Conservation (phyloP, 2,113 vertebrate genomes). For the Noctilio leporinus region DNA sequence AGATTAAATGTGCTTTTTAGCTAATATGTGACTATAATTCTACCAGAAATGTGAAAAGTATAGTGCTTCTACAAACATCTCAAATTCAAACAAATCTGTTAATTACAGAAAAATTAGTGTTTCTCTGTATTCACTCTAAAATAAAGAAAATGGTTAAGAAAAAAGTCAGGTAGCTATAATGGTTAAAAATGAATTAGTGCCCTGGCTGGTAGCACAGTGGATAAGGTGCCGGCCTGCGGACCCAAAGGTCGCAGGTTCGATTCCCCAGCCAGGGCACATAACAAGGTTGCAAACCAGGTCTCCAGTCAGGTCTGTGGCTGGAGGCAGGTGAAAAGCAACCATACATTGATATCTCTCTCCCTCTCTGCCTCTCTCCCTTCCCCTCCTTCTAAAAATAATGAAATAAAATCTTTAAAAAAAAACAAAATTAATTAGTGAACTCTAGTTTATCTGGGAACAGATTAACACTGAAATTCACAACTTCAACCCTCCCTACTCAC, state of each 20-base stretch:
- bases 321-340: too few relatives aligned
- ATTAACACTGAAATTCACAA: not conserved
- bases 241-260: too few relatives aligned
- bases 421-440: not conserved
- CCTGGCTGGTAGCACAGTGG: too few relatives aligned
- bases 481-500: not conserved
- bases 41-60: conserved; percentile 15
- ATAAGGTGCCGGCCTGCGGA: too few relatives aligned
- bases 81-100: conserved; percentile 14
- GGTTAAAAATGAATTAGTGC: not conserved
- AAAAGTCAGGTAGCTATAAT: not conserved
- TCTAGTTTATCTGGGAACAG: not conserved
- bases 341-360: too few relatives aligned
- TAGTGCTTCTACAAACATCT: not conserved
- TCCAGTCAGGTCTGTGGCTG: too few relatives aligned
- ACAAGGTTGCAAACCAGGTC: too few relatives aligned
- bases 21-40: not conserved
- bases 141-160: not conserved
- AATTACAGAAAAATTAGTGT: not conserved
- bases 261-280: too few relatives aligned
- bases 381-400: too few relatives aligned
- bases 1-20: not conserved
- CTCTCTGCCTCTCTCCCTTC: too few relatives aligned
- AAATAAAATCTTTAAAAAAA: too few relatives aligned
- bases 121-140: not conserved